Conservation (phyloP, 2,113 vertebrate genomes). For the Dromiciops gliroides region DNA sequence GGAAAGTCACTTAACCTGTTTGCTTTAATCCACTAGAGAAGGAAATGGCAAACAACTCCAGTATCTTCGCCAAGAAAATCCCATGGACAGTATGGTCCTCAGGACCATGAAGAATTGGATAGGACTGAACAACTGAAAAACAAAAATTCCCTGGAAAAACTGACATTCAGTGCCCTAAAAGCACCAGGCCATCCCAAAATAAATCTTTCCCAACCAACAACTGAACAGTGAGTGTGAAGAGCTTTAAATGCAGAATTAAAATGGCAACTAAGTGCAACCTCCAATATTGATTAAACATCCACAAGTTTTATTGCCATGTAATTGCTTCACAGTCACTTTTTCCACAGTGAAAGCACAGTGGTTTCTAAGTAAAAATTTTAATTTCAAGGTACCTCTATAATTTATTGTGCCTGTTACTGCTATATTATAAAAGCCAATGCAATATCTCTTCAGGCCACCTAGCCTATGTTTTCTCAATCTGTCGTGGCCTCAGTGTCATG, state of each 20-base stretch:
- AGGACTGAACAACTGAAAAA: neutral
- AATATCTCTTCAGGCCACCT: constrained; percentile 38
- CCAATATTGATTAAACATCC: constrained; percentile 49
- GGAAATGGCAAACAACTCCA: neutral
- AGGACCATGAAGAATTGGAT: neutral
- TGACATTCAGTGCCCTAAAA: neutral
- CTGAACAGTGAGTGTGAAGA: neutral
- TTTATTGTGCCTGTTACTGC: constrained; percentile 44
- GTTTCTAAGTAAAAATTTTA: constrained; percentile 66
- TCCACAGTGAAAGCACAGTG: constrained; percentile 39
- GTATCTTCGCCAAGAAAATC: neutral
- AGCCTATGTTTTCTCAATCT: neutral
- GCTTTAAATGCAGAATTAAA: constrained; percentile 43
- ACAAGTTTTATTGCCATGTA: constrained; percentile 61
- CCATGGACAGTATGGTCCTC: too few species aligned
- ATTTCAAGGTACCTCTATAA: constrained; percentile 62
- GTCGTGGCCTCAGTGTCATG: neutral
- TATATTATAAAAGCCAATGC: neutral
- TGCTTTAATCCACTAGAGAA: neutral
- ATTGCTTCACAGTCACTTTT: constrained; percentile 54
- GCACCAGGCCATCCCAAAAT: neutral
- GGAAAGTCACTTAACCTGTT: neutral
- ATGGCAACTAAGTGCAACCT: constrained; percentile 27
- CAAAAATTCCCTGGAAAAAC: neutral
- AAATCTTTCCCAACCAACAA: neutral